A percentile compares a stretch with the other conserved stretches of the same genome.
These are phyloP conservation scores for Stratiolaelaps scimitus DNA, from an alignment of 1,140 invertebrate genomes.

Conservation along the genomic window DNA sequence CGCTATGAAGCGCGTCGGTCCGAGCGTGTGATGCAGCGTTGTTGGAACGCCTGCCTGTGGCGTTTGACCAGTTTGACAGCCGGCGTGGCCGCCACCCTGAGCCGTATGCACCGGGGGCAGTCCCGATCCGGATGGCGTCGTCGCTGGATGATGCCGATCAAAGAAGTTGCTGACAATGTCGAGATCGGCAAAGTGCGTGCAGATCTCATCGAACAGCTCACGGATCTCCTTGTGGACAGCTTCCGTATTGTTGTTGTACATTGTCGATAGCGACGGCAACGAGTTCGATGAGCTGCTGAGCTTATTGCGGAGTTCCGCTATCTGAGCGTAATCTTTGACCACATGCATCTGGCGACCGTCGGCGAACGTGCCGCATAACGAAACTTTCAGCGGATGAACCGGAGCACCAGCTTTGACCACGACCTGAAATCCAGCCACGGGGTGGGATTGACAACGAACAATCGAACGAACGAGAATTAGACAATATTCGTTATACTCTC, in stretches of 20 bases:
- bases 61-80: background rate
- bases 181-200: constrained; percentile 15
- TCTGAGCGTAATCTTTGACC: constrained; percentile 21
- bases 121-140: too few species aligned
- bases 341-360: constrained; percentile 20
- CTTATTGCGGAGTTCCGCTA: constrained; percentile 8
- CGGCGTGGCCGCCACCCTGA: background rate
- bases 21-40: background rate
- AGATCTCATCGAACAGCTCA: constrained; percentile 13
- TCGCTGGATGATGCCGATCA: background rate
- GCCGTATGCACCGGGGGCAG: too few species aligned
- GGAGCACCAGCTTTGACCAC: too few species aligned
- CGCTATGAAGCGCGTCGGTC: background rate
- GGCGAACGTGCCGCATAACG: constrained; percentile 23
- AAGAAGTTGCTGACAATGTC: constrained; percentile 27
- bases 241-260: constrained; percentile 21
- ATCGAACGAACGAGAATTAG: too few species aligned
- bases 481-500: too few species aligned
- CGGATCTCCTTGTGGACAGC: constrained; percentile 22
- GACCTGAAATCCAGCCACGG: too few species aligned
- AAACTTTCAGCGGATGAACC: background rate
- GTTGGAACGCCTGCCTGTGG: background rate
- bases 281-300: constrained; percentile 4
- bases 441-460: too few species aligned
- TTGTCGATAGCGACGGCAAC: constrained; percentile 8